A percentile compares a stretch with the other conserved stretches of the same genome.
Conservation (phyloP, 1,140 invertebrate species). For the Drosophila tropicalis region DNA sequence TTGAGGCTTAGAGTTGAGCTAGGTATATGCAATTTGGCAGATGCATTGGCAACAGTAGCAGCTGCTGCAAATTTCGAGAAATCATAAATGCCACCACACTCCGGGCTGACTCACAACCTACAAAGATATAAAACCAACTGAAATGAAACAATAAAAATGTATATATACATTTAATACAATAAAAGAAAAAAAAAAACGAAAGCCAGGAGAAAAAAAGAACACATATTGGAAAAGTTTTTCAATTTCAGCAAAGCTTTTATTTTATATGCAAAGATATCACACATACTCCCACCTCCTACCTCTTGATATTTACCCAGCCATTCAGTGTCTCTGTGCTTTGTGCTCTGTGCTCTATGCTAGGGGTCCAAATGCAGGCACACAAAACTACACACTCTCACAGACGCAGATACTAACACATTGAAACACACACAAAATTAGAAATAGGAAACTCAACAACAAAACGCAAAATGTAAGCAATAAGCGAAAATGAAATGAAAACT, state of each 20-base stretch:
- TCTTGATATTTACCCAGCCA: constrained; percentile 14
- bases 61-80: constrained; percentile 31
- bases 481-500: constrained; percentile 81
- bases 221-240: constrained; percentile 80
- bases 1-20: constrained; percentile 11
- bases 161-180: constrained; percentile 53
- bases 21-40: background rate
- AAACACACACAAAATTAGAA: constrained; percentile 68
- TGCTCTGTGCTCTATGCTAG: constrained; percentile 14
- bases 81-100: constrained; percentile 49
- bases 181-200: constrained; percentile 45
- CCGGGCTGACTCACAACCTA: background rate
- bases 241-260: constrained; percentile 78
- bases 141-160: constrained; percentile 74
- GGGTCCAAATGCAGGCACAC: constrained; percentile 55
- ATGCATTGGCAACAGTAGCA: constrained; percentile 37
- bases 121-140: constrained; percentile 39
- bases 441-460: constrained; percentile 61
- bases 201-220: constrained; percentile 53
- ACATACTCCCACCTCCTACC: constrained; percentile 36
- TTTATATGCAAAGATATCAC: constrained; percentile 73
- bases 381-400: constrained; percentile 57
- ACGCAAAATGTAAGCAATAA: constrained; percentile 78
- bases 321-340: constrained; percentile 18
- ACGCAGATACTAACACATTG: constrained; percentile 7